Evolutionary conservation across 2,888 invertebrate genomes (phyloP).

Genomic region (Dorcus parallelipipedus): DNA sequence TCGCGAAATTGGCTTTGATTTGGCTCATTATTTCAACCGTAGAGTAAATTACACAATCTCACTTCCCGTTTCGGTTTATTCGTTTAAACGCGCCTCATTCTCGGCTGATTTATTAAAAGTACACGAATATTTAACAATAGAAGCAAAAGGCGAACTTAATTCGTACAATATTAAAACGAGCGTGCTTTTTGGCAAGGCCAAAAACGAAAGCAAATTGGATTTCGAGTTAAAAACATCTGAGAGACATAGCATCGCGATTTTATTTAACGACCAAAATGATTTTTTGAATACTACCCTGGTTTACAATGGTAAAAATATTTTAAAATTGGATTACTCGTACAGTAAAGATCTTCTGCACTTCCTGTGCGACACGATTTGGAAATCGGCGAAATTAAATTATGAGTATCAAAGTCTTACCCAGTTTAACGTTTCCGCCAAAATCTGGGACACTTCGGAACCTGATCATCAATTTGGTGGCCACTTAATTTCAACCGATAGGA

Average conservation of each 20-base stretch:
- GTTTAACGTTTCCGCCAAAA: constrained; percentile 5
- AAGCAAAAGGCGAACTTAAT: no score
- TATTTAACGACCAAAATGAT: not conserved
- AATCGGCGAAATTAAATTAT: constrained; percentile 14
- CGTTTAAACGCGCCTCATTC: no score
- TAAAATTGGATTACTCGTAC: not conserved
- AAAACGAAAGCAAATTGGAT: not conserved
- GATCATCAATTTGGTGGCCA: constrained; percentile 20
- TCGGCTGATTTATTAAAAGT: no score
- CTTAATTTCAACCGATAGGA: constrained; percentile 15
- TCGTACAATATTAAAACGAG: no score
- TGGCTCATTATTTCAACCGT: not conserved
- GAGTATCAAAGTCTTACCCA: constrained; percentile 8
- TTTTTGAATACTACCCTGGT: not conserved
- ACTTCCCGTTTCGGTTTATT: no score
- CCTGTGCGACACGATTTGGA: constrained; percentile 17
- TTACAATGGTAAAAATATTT: not conserved
- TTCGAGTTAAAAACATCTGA: not conserved
- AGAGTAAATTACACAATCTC: not conserved
- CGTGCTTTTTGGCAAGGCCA: no score
- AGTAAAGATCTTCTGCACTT: not conserved
- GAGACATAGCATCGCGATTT: no score
- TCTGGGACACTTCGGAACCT: constrained; percentile 20
- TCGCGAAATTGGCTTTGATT: constrained; percentile 15
- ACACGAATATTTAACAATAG: no score